These are phyloP conservation scores for Andrena hattorfiana DNA, from an alignment of 2,888 invertebrate species.

Conservation along the genomic window DNA sequence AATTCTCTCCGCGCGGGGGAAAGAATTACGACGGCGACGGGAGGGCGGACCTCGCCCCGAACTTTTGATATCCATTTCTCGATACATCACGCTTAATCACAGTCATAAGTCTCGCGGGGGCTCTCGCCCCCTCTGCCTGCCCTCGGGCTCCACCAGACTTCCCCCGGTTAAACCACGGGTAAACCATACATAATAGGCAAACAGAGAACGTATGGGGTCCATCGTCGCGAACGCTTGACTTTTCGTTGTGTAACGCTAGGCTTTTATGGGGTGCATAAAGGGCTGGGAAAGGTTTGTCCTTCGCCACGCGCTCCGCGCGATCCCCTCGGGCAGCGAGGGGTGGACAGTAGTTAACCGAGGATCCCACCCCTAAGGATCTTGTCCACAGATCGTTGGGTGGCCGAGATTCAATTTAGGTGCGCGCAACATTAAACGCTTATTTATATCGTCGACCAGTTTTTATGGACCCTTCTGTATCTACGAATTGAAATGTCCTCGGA, in stretches of 20 bases:
- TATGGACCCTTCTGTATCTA: constrained; percentile 62
- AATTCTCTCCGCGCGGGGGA: neutral
- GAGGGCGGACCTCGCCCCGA: constrained; percentile 37
- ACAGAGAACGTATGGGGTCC: constrained; percentile 79
- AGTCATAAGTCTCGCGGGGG: constrained; percentile 70
- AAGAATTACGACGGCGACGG: constrained; percentile 35
- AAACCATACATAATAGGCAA: constrained; percentile 81
- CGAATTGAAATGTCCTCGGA: constrained; percentile 61
- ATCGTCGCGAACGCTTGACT: constrained; percentile 70
- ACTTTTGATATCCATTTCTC: constrained; percentile 62
- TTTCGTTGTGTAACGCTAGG: constrained; percentile 71
- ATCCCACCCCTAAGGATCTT: constrained; percentile 69
- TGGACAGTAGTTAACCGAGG: constrained; percentile 72
- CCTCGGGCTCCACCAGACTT: constrained; percentile 64
- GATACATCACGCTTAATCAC: constrained; percentile 79
- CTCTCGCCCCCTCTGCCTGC: constrained; percentile 19
- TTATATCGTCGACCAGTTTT: constrained; percentile 67
- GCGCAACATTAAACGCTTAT: constrained; percentile 78
- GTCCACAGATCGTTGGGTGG: constrained; percentile 75
- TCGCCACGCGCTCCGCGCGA: neutral
- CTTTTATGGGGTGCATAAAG: constrained; percentile 68
- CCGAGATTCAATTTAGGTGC: constrained; percentile 81
- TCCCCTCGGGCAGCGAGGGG: neutral
- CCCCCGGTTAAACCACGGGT: constrained; percentile 77
- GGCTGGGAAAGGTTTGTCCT: constrained; percentile 70